Evolutionary conservation across 2,888 invertebrate genomes (phyloP).

Genomic region (Lochmaea crataegi): DNA sequence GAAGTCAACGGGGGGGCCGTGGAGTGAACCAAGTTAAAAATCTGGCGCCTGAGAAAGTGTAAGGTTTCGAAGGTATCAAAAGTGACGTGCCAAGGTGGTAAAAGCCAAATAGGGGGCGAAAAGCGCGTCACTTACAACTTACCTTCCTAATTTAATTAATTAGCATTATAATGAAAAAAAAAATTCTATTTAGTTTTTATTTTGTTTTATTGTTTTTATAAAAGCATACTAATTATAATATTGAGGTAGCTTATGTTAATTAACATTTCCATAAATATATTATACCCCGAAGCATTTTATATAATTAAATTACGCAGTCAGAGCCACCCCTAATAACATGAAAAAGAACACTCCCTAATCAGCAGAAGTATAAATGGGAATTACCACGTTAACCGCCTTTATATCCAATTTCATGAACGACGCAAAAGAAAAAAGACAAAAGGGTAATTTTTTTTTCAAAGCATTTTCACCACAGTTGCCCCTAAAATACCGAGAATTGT

Average conservation of each 20-base stretch:
- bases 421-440: not conserved
- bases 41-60: no score
- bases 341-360: constrained; percentile 59
- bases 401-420: constrained; percentile 36
- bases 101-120: no score
- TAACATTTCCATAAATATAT: constrained; percentile 12
- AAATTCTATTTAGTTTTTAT: not conserved
- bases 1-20: no score
- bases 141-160: not conserved
- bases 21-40: no score
- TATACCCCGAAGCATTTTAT: constrained; percentile 24
- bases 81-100: no score
- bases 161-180: not conserved
- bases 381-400: constrained; percentile 60
- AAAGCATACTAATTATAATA: constrained; percentile 18
- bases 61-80: no score
- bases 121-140: no score
- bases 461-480: not conserved
- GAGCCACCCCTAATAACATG: constrained; percentile 31
- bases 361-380: constrained; percentile 60
- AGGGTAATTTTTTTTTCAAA: not conserved
- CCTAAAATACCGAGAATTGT: no score
- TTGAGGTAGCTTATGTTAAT: constrained; percentile 26
- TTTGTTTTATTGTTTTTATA: constrained; percentile 6
- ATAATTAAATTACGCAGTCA: constrained; percentile 39